Percentiles rank a stretch among this genome's conserved stretches.
phyloP scores from a whole-genome alignment of 2,888 invertebrate genomes.

The Tipula helvola region DNA sequence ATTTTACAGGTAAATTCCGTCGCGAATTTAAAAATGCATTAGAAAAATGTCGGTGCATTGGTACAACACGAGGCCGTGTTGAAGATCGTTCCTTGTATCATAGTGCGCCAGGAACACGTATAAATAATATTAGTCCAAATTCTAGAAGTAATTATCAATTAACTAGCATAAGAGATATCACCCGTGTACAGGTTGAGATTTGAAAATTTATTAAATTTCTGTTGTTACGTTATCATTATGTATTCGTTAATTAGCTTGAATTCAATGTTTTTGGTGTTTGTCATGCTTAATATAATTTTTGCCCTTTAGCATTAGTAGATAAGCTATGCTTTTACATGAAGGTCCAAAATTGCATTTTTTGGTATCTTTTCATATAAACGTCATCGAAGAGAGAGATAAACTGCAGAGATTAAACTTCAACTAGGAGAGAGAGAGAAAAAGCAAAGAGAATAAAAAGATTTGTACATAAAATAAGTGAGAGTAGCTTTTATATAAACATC shows the following conservation, averaged over 20 bases:
- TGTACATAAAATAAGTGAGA: no score
- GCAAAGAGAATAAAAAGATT: no score
- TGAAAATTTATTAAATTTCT: not conserved
- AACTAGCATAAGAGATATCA: conserved; percentile 22
- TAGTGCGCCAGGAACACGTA: conserved; percentile 20
- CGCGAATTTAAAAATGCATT: conserved; percentile 58
- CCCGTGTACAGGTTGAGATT: conserved; percentile 20
- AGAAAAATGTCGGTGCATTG: conserved; percentile 44
- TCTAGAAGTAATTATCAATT: conserved; percentile 23
- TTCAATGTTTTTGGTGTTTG: not conserved
- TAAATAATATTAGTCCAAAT: conserved; percentile 22
- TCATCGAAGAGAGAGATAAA: no score
- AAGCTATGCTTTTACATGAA: no score
- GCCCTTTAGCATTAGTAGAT: not conserved
- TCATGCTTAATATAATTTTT: not conserved
- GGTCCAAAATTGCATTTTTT: no score
- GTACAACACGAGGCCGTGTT: conserved; percentile 18
- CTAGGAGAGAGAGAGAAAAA: no score
- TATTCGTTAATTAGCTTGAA: no score
- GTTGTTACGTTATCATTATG: not conserved
- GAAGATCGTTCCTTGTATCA: conserved; percentile 22
- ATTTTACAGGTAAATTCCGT: conserved; percentile 55
- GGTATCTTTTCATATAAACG: no score
- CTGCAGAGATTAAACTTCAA: no score
- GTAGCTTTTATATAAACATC: no score